Conservation (phyloP, 2,113 vertebrate species). For the Chaenogobius annularis region DNA sequence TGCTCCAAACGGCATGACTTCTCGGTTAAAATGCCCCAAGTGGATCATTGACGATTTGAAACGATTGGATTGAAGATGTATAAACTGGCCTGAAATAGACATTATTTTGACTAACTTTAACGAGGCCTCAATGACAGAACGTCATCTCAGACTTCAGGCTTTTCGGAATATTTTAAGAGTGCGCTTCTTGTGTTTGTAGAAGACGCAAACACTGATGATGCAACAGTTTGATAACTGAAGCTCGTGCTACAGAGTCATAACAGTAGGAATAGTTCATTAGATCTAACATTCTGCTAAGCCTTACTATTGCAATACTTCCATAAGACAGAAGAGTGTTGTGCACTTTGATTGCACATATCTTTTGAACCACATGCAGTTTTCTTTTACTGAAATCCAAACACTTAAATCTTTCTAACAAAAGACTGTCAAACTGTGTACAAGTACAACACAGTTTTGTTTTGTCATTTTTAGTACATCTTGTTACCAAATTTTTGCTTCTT, state of each 20-base stretch:
- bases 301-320: conserved; percentile 5
- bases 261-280: conserved; percentile 5
- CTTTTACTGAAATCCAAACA: no score
- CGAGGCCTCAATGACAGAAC: not conserved
- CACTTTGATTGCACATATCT: no score
- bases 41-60: not conserved
- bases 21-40: not conserved
- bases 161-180: conserved; percentile 7
- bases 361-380: no score
- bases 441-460: no score
- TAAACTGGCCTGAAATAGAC: not conserved
- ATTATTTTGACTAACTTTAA: not conserved
- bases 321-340: no score
- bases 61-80: not conserved
- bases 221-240: not conserved
- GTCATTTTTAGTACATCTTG: no score
- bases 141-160: conserved; percentile 6
- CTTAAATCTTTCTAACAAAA: no score
- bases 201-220: conserved; percentile 2
- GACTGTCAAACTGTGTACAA: no score
- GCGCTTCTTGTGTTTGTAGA: conserved; percentile 5
- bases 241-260: not conserved
- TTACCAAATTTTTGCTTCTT: no score
- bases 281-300: conserved; percentile 3
- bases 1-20: not conserved